Evolutionary conservation across 2,113 vertebrate species (phyloP).

Genomic region (Muntiacus muntjak): DNA sequence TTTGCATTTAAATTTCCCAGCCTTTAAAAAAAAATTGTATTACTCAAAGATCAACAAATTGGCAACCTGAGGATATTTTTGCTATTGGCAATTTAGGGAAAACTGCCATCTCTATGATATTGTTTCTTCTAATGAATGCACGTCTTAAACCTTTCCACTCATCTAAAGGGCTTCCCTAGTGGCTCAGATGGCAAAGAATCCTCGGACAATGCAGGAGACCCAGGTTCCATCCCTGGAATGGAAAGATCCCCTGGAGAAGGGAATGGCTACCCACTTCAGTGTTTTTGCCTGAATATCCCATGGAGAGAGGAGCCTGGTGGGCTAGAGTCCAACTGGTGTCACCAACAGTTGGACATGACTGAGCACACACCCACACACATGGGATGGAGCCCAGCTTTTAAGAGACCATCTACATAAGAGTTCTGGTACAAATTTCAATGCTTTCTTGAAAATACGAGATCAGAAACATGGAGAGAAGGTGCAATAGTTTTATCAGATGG

Average conservation of each 20-base stretch:
- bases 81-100: no score
- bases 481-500: background rate
- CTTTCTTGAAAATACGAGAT: background rate
- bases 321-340: background rate
- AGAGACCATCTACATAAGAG: background rate
- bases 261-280: background rate
- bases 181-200: background rate
- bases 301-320: background rate
- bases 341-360: background rate
- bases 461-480: background rate
- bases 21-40: background rate
- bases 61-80: background rate
- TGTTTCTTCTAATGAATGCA: background rate
- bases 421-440: background rate
- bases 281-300: background rate
- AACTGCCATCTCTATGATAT: background rate
- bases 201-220: background rate
- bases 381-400: background rate
- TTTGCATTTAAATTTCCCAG: background rate
- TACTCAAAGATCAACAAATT: background rate
- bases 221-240: background rate
- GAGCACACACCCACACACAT: fast-evolving
- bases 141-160: background rate
- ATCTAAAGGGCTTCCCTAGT: background rate
- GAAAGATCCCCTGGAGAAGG: background rate